A percentile compares a stretch with the other conserved stretches of the same genome.
Evolutionary conservation across 2,797 vertebrate genomes (phyloP).

Genomic region (Apogon talboti): DNA sequence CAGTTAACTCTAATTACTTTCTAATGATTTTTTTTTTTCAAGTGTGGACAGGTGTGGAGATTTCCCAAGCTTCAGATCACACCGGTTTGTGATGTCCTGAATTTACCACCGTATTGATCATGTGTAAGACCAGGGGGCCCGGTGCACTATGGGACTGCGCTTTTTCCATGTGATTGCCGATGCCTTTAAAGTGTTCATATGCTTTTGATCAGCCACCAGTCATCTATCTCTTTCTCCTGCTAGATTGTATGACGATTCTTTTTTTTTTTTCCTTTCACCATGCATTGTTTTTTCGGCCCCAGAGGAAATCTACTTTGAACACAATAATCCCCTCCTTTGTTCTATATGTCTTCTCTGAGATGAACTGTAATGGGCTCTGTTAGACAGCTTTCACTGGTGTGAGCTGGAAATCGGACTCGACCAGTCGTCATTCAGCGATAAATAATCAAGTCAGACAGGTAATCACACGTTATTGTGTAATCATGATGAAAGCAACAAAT

Average conservation of each 20-base stretch:
- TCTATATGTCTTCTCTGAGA: slow-evolving; percentile 13
- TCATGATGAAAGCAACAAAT: too few relatives aligned
- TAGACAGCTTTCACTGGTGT: slow-evolving; percentile 7
- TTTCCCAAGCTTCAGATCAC: slow-evolving; percentile 6
- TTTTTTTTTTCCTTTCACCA: slow-evolving; percentile 10
- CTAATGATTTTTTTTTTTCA: too few relatives aligned
- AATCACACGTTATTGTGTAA: too few relatives aligned
- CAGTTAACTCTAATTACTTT: too few relatives aligned
- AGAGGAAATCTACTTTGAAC: slow-evolving; percentile 3
- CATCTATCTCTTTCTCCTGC: slow-evolving; percentile 28
- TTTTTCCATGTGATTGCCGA: slow-evolving; percentile 29
- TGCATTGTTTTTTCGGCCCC: slow-evolving; percentile 9
- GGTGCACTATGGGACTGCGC: slow-evolving; percentile 22
- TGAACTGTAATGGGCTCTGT: slow-evolving; percentile 24
- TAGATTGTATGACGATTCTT: background rate
- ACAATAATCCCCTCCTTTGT: slow-evolving; percentile 22
- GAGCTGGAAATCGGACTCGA: slow-evolving; percentile 41
- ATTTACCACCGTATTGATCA: slow-evolving; percentile 40
- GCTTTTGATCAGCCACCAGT: slow-evolving; percentile 26
- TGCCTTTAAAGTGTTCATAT: slow-evolving; percentile 4
- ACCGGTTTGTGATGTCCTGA: slow-evolving; percentile 14
- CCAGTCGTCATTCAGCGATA: slow-evolving; percentile 3
- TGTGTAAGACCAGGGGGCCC: background rate
- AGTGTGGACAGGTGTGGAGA: slow-evolving; percentile 1
- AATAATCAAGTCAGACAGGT: too few relatives aligned